A percentile compares a stretch with the other conserved stretches of the same genome.
Evolutionary conservation across 2,113 vertebrate species (phyloP).

Genomic region (Rhizomys pruinosus): DNA sequence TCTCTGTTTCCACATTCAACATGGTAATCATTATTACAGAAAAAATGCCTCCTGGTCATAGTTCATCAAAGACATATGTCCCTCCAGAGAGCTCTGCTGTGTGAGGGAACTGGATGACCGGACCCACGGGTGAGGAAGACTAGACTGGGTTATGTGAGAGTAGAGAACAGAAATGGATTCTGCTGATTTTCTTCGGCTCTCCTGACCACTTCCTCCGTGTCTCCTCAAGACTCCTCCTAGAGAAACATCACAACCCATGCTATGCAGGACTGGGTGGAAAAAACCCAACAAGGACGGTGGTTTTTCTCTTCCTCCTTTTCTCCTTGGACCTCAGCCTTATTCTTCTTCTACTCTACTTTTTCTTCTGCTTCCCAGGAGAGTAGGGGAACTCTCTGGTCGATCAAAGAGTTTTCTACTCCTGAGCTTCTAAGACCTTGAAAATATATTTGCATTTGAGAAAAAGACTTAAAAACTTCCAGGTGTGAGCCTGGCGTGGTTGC

Average conservation of each 20-base stretch:
- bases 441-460: slow-evolving; percentile 6
- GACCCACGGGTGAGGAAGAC: not conserved
- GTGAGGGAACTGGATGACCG: not conserved
- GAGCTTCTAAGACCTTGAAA: not conserved
- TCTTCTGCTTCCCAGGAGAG: not conserved
- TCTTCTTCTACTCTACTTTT: not conserved
- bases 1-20: not conserved
- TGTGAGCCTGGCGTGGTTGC: too few species aligned
- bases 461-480: not conserved
- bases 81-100: not conserved
- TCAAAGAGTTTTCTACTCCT: not conserved
- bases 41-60: not conserved
- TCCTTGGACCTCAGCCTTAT: not conserved
- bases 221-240: not conserved
- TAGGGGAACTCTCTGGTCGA: not conserved
- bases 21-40: not conserved
- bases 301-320: not conserved
- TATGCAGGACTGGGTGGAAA: not conserved
- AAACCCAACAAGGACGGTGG: not conserved
- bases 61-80: not conserved
- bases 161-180: not conserved
- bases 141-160: not conserved
- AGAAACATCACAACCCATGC: not conserved
- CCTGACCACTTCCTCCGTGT: not conserved
- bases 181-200: slow-evolving; percentile 37